Conservation (phyloP, 2,113 vertebrate species). For the Vidua macroura region DNA sequence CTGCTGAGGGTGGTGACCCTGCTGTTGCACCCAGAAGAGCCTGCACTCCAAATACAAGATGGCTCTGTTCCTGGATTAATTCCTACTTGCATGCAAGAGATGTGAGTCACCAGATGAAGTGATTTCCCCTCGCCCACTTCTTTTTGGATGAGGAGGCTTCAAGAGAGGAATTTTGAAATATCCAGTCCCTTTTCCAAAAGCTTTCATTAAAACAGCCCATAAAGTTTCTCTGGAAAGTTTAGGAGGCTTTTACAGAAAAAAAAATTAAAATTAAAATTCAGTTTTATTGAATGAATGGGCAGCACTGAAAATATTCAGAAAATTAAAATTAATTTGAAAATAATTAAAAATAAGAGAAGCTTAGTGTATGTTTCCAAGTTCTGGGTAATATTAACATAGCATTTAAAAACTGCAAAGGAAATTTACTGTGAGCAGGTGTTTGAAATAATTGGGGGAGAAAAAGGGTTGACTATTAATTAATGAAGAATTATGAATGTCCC, state of each 20-base stretch:
- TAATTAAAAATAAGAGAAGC: constrained; percentile 76
- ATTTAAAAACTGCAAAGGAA: constrained; percentile 65
- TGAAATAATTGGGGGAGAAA: constrained; percentile 64
- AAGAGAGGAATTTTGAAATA: constrained; percentile 28
- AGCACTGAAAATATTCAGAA: constrained; percentile 69
- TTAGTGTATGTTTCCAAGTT: constrained; percentile 60
- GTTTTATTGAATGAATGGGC: constrained; percentile 73
- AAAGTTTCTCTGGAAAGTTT: constrained; percentile 68
- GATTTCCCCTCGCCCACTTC: not conserved
- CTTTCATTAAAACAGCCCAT: constrained; percentile 64
- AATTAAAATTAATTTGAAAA: constrained; percentile 79
- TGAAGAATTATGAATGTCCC: constrained; percentile 63
- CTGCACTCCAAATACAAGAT: not conserved
- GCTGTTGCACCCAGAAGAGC: not conserved
- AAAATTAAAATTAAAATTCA: constrained; percentile 59
- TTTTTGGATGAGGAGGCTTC: constrained; percentile 28
- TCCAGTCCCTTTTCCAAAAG: constrained; percentile 36
- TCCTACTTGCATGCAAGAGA: not conserved
- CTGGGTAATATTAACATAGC: constrained; percentile 63
- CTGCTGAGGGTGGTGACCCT: not conserved
- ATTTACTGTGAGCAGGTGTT: constrained; percentile 79
- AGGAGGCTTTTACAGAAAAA: constrained; percentile 50
- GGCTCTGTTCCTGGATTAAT: not conserved
- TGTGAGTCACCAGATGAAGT: not conserved
- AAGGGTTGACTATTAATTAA: constrained; percentile 68